phyloP scores from a whole-genome alignment of 2,888 invertebrate genomes.

The Xylophagus ater region DNA sequence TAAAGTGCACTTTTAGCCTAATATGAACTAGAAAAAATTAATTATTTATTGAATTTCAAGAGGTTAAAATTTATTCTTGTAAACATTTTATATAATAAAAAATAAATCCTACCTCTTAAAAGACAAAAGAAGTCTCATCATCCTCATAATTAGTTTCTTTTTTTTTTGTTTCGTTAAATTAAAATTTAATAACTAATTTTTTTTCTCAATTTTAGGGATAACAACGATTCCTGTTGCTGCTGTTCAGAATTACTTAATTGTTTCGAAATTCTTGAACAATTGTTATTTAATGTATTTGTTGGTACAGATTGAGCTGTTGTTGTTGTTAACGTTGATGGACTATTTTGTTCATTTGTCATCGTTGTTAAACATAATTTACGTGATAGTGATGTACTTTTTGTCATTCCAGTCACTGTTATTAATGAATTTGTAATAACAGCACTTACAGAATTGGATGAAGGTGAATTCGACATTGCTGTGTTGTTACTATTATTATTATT shows the following conservation, averaged over 20 bases:
- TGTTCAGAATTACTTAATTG: constrained; percentile 22
- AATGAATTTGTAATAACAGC: background rate
- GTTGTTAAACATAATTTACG: constrained; percentile 17
- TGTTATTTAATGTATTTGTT: constrained; percentile 13
- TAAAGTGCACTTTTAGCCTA: too few relatives aligned
- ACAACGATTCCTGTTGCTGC: constrained; percentile 26
- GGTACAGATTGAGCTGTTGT: constrained; percentile 17
- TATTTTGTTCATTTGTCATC: constrained; percentile 12
- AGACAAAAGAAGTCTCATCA: too few relatives aligned
- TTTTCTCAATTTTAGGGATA: constrained; percentile 33
- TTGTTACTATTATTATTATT: constrained; percentile 9
- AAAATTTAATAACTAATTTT: constrained; percentile 34
- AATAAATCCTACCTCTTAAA: too few relatives aligned
- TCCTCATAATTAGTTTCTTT: too few relatives aligned
- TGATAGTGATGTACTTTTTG: constrained; percentile 20
- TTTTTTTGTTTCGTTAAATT: too few relatives aligned
- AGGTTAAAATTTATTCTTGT: too few relatives aligned
- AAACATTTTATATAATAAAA: too few relatives aligned
- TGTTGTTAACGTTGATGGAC: constrained; percentile 4
- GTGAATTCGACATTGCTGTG: constrained; percentile 14
- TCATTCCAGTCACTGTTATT: constrained; percentile 16
- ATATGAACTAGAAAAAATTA: too few relatives aligned
- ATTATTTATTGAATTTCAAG: too few relatives aligned
- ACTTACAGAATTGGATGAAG: background rate
- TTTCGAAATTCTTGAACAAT: constrained; percentile 19